Base-by-base conservation (phyloP, 2,797 vertebrate genomes). In the Heteromormyrus szaboi region DNA sequence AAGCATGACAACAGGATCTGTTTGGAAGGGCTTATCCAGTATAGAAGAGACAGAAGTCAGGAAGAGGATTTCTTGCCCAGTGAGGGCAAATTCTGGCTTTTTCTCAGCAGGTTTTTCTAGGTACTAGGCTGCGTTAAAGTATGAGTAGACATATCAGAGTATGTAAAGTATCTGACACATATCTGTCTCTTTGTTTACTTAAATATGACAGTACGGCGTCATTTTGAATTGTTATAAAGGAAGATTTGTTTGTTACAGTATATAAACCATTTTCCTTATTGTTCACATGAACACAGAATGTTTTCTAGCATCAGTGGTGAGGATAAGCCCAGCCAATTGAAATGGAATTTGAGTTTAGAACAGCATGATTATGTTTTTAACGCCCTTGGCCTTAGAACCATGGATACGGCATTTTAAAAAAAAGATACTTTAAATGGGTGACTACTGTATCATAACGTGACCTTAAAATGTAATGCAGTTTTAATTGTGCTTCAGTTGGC, bases 11-110 rank as follows among this genome's bases (percentile, higher is more conserved):
- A 88, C 86, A 68, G 76, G 50, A 68, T 87, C 51, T 87, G 50
- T 56, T 33, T 88, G 51, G 41, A 44, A 81, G 33, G 51, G 89
- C 68, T 89, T 72, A 87, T 87, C 68, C 76, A 33, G 29, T 87
- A 51, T 51, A 56, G n/a, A 51, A 33, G 51, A 87, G 33, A 62
- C 50, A 72, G 37, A 79, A 89, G 50, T 51, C 48, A 85, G 44
- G 76, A 84, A 89, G 76, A 4, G 17, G 89, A 81, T 89, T 59
- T 51, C 51, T 79, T 54, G 11, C 72, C 48, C 51, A 87, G 33
- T 65, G 29, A 59, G 51, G 53, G 72, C 3, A 46, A 79, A 89
- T 37, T 54, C 84, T 72, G 37, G 62, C 85, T 5, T 22, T 48
- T 33, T 22, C 68, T 56, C 83, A 46, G 44, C 72, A 87, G 76